Conservation (phyloP, 2,888 invertebrate species). For the Nasonia oneida region DNA sequence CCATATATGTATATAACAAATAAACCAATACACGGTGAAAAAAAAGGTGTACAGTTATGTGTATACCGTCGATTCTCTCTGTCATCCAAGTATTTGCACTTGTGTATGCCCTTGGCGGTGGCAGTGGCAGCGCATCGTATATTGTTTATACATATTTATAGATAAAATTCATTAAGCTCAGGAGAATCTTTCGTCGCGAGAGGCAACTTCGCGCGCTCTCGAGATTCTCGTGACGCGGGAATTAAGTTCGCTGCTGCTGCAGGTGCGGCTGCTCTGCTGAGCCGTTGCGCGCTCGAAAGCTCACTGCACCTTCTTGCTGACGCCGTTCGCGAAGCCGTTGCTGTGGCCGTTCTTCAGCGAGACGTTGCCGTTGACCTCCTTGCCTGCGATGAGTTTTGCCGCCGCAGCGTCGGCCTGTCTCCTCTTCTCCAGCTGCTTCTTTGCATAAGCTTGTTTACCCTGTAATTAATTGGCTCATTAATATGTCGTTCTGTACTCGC, state of each 20-base stretch:
- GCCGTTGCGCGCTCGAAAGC: neutral
- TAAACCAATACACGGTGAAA: neutral
- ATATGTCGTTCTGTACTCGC: neutral
- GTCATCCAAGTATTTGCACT: constrained; percentile 46
- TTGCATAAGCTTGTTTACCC: constrained; percentile 76
- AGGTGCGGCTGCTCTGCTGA: neutral
- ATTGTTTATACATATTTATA: constrained; percentile 44
- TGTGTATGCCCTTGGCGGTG: constrained; percentile 26
- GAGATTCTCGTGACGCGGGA: constrained; percentile 2
- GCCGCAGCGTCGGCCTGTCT: constrained; percentile 43
- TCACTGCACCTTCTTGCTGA: constrained; percentile 73
- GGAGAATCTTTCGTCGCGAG: neutral
- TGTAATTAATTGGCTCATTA: constrained; percentile 60
- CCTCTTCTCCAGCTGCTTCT: constrained; percentile 63
- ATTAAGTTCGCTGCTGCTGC: constrained; percentile 14
- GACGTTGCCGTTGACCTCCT: constrained; percentile 73
- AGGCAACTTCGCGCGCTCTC: neutral
- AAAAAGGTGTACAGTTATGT: neutral
- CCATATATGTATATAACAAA: neutral
- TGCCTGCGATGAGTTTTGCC: constrained; percentile 11
- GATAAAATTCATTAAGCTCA: neutral
- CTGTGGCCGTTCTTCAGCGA: constrained; percentile 70
- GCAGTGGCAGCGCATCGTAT: constrained; percentile 37
- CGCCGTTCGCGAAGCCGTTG: constrained; percentile 74
- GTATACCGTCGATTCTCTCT: neutral